Conservation (phyloP, 2,888 invertebrate species). For the Halocaridina rubra region DNA sequence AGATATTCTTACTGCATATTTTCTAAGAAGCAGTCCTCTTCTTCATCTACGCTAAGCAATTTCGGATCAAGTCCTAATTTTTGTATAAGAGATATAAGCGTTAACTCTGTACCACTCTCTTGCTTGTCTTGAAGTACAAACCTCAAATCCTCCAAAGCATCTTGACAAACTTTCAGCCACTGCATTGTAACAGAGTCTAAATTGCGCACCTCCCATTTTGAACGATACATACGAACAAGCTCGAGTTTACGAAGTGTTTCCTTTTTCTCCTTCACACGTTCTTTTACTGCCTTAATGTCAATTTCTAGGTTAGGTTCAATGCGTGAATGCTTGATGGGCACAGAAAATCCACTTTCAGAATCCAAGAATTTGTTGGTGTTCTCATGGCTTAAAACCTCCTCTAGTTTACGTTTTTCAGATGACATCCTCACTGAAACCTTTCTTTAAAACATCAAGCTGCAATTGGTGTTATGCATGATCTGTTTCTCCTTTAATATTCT, state of each 20-base stretch:
- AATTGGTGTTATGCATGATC: too few species aligned
- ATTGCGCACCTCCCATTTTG: slow-evolving; percentile 34
- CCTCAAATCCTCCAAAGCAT: slow-evolving; percentile 40
- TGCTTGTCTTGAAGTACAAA: background rate
- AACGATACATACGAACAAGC: slow-evolving; percentile 42
- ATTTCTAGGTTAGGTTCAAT: too few species aligned
- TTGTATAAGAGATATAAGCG: background rate
- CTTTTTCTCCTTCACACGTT: slow-evolving; percentile 34
- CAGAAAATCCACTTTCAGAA: too few species aligned
- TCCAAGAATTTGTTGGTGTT: too few species aligned
- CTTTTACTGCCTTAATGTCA: background rate
- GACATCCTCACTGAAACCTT: too few species aligned
- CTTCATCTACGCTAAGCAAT: slow-evolving; percentile 28
- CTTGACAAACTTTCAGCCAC: slow-evolving; percentile 52
- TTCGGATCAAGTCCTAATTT: slow-evolving; percentile 36
- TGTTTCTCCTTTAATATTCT: too few species aligned
- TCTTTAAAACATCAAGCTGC: too few species aligned
- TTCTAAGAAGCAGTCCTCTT: slow-evolving; percentile 48
- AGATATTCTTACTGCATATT: too few species aligned
- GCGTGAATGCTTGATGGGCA: too few species aligned
- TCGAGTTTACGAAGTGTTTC: slow-evolving; percentile 40
- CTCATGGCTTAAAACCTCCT: too few species aligned
- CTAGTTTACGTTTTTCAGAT: too few species aligned
- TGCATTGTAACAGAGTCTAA: slow-evolving; percentile 25
- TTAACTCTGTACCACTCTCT: slow-evolving; percentile 13